Conservation (phyloP, 2,888 invertebrate species). For the Entomobrya multifasciata region DNA sequence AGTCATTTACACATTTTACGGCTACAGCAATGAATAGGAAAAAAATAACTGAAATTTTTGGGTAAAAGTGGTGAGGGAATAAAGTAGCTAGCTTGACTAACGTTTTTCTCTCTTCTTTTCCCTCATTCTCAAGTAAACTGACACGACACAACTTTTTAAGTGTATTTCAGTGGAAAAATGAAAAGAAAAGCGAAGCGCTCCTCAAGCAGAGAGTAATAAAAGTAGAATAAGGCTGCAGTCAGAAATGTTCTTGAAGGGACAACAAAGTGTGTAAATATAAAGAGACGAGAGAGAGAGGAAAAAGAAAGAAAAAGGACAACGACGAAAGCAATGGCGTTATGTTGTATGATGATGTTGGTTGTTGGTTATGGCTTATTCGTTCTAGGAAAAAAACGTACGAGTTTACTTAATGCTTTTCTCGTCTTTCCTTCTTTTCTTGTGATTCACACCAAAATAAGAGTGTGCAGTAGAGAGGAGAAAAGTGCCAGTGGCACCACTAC, state of each 20-base stretch:
- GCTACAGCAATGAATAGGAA: constrained; percentile 2
- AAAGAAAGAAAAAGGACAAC: neutral
- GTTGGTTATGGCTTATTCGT: constrained; percentile 22
- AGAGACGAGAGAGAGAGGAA: constrained; percentile 1
- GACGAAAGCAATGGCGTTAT: neutral
- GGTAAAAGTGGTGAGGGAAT: neutral
- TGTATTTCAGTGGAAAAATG: neutral
- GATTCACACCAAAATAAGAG: constrained; percentile 37
- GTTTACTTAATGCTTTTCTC: constrained; percentile 53
- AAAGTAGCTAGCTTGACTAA: constrained; percentile 56
- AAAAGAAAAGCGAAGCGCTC: neutral
- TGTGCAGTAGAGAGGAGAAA: neutral
- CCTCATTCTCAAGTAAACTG: neutral
- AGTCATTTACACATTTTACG: constrained; percentile 65
- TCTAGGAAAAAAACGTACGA: constrained; percentile 43
- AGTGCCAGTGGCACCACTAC: constrained; percentile 31
- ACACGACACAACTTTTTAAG: constrained; percentile 11
- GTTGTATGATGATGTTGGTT: too few relatives aligned
- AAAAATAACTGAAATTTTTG: neutral
- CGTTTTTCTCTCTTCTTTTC: neutral
- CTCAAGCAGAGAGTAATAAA: constrained; percentile 34
- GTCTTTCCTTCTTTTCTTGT: constrained; percentile 18
- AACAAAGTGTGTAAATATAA: constrained; percentile 60
- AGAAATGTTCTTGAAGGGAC: constrained; percentile 67
- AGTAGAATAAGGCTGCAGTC: constrained; percentile 7